Conservation (phyloP, 2,797 vertebrate genomes). For the Brachyalestes nurse region DNA sequence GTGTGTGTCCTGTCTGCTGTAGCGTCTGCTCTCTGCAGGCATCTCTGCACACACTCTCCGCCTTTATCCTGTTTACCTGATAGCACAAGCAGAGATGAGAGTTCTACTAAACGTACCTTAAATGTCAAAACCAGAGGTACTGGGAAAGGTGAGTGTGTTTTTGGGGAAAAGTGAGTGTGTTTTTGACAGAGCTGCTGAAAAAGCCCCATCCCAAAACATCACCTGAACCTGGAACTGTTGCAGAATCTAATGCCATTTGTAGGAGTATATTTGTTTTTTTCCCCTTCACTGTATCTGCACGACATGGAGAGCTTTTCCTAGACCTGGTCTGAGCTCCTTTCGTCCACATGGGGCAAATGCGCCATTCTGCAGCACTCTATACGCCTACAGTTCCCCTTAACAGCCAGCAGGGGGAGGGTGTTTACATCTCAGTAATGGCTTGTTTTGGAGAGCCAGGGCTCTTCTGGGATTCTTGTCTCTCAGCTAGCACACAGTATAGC, state of each 20-base stretch:
- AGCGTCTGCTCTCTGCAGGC: slow-evolving; percentile 54
- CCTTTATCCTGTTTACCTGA: slow-evolving; percentile 46
- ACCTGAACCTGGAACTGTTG: neutral
- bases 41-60: slow-evolving; percentile 27
- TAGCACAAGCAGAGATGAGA: neutral
- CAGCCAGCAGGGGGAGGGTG: slow-evolving; percentile 53
- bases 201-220: neutral
- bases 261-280: neutral
- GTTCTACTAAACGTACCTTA: neutral
- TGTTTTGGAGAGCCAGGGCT: slow-evolving; percentile 61
- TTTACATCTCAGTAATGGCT: slow-evolving; percentile 5
- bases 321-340: slow-evolving; percentile 8
- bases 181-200: neutral
- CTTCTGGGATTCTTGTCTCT: slow-evolving; percentile 61
- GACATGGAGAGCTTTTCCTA: neutral
- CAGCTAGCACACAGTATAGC: slow-evolving; percentile 56
- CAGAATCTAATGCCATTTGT: neutral
- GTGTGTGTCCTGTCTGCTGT: slow-evolving; percentile 44
- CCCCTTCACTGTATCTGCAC: neutral
- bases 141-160: neutral
- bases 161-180: too few relatives aligned
- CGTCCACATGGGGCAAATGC: slow-evolving; percentile 38
- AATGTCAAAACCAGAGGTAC: neutral
- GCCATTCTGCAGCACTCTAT: slow-evolving; percentile 28
- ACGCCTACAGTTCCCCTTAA: neutral